Evolutionary conservation across 2,797 vertebrate species (phyloP).

Genomic region (Nyctibius grandis): DNA sequence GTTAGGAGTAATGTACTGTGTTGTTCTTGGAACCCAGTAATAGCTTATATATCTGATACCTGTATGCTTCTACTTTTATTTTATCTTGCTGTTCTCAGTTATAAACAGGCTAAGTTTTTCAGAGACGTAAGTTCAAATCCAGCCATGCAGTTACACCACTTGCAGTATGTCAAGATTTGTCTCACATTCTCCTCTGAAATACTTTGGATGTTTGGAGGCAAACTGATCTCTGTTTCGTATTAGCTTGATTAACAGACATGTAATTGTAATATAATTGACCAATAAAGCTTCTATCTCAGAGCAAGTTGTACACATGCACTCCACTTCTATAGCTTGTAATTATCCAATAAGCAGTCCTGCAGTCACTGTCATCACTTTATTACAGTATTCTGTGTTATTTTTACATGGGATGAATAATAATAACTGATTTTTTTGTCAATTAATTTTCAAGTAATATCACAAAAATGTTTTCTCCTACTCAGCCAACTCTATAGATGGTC

Average conservation of each 20-base stretch:
- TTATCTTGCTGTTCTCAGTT: not conserved
- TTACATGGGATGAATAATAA: not conserved
- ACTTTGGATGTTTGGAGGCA: not conserved
- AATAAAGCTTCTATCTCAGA: not conserved
- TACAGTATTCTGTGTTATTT: not conserved
- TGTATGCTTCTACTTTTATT: not conserved
- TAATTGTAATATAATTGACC: not conserved
- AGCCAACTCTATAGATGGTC: not conserved
- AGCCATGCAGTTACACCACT: not conserved
- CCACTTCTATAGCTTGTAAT: not conserved
- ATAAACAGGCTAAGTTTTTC: not conserved
- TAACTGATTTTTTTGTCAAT: not conserved
- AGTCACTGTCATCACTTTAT: not conserved
- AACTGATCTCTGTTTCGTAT: not conserved
- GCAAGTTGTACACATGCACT: not conserved
- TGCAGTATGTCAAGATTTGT: not conserved
- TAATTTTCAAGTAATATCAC: not conserved
- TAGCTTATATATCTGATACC: not conserved
- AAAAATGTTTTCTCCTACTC: not conserved
- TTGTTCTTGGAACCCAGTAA: slow-evolving; percentile 3
- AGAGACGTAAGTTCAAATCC: not conserved
- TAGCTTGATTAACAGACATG: not conserved
- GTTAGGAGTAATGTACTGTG: not conserved
- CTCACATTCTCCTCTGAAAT: not conserved
- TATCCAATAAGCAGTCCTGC: not conserved